Evolutionary conservation across 2,888 invertebrate species (phyloP).

Genomic region (Leucophenga montana): DNA sequence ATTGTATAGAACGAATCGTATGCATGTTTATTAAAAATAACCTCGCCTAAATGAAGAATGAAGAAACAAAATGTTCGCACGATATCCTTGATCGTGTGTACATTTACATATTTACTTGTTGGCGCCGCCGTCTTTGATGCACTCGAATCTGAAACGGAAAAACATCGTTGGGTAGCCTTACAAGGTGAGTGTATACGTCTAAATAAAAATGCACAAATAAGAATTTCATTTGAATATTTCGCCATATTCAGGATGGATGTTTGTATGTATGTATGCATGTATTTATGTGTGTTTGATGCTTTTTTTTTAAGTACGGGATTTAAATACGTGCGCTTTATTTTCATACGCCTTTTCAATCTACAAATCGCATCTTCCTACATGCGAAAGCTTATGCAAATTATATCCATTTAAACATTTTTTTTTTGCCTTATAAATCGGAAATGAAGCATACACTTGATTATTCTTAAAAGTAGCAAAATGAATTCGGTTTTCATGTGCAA

Average conservation of each 20-base stretch:
- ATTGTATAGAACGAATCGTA: conserved; percentile 28
- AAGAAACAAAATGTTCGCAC: conserved; percentile 99
- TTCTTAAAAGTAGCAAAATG: no score
- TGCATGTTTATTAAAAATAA: conserved; percentile 55
- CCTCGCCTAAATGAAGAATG: conserved; percentile 83
- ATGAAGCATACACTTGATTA: no score
- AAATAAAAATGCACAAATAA: background rate
- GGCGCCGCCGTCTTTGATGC: conserved; percentile 99
- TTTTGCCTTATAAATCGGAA: no score
- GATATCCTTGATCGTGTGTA: conserved; percentile 99
- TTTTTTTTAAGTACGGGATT: background rate
- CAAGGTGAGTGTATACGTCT: conserved; percentile 78
- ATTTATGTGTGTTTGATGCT: background rate
- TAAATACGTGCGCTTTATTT: background rate
- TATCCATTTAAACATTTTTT: no score
- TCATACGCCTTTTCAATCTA: no score
- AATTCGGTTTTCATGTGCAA: no score
- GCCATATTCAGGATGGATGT: no score
- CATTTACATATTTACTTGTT: conserved; percentile 98
- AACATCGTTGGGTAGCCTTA: conserved; percentile 89
- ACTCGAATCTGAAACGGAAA: conserved; percentile 97
- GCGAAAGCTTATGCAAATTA: no score
- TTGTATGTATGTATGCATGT: background rate
- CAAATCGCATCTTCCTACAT: no score
- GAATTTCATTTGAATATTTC: background rate